Evolutionary conservation across 2,113 vertebrate species (phyloP), one percentile per base, ranked within the genome.

Genomic region (Clupea harengus): DNA sequence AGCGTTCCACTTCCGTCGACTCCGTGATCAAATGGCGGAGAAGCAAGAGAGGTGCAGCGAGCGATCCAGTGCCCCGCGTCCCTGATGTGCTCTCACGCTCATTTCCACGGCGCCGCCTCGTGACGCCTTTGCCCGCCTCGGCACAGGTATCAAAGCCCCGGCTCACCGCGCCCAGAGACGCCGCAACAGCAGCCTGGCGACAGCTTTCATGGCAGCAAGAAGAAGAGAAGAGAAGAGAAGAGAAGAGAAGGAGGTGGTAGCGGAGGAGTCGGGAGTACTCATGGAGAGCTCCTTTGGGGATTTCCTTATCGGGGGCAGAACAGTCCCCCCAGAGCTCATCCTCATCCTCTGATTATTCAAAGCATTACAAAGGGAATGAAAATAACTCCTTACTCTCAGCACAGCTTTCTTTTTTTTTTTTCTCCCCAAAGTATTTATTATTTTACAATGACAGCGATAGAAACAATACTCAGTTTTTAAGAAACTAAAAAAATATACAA

Each of bases 391-490:
- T 54, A 89, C 87, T 89, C 87, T 86, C 87, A 88, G 84, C 84
- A 85, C 86, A 82, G 72, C 47, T 84, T 89, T 81, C 78, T 82
- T 80, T 83, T 86, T 82, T 81, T 54, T 80, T 82, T 47, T 57
- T 44, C 15, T 11, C 72, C 82, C 47, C 44, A 25, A 45, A 82
- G 72, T 88, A 89, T 91, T 94, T 94, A 94, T 94, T 50, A 86
- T 90, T 85, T 87, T 87, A 88, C 84, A 39, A 39, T 39, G 39
- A 39, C 39, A 82, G 39, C 86, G 81, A 87, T 82, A 28, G 10
- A 75, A 52, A 84, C 46, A 75, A 83, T 83, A 57, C 87, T 85
- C 45, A 81, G 67, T 81, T 47, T 72, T 83, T 86, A 83, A 7
- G 78, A 89, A 54, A 15, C 72, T 83, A 88, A 8, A 87, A 20